Base-by-base conservation (phyloP, 2,113 vertebrate genomes). In the Corydoras sp. region DNA sequence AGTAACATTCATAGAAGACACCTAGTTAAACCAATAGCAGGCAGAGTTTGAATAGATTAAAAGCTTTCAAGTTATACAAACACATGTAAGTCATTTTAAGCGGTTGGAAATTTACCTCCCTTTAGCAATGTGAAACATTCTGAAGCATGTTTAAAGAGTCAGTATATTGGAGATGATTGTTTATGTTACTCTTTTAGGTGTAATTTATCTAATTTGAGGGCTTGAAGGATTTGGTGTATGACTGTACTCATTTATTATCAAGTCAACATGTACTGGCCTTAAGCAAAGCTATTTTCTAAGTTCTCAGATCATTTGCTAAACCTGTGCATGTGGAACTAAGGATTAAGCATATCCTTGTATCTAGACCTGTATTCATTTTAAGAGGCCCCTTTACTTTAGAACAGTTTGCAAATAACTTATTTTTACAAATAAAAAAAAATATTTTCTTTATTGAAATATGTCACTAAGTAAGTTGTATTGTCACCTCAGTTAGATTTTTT, bases 321-420 rank as follows among this genome's bases (percentile, higher is more conserved):
- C 74, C 62, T 67, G 10, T 12, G 48, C n/a, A 76, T 75, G 77
- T 74, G 84, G 85, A 85, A 79, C 78, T 81, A 78, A 76, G 89
- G 88, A 89, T 90, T 90, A 89, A 76, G 86, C 64, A 87, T 79
- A 90, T 90, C 89, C 87, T 88, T 86, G 87, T 82, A 69, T 62
- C 11, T 79, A 79, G 65, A 86, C 82, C 85, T 77, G 83, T 14
- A 11, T 29, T 76, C 74, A 83, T 78, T 71, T 49, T 83, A 78
- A 82, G 74, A 53, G 49, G 48, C 55, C 56, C 71, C 32, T 35
- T 35, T 35, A 6, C 32, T 35, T 35, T 35, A 35, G 32, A 35
- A 35, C 6, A 6, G 35, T 43, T 43, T 43, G 35, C 35, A 5
- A 43, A 43, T 43, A 43, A 43, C 18, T 24, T 24, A 24, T 24